Evolutionary conservation across 2,888 invertebrate species (phyloP).

Genomic region (Hermaeophaga mercurialis): DNA sequence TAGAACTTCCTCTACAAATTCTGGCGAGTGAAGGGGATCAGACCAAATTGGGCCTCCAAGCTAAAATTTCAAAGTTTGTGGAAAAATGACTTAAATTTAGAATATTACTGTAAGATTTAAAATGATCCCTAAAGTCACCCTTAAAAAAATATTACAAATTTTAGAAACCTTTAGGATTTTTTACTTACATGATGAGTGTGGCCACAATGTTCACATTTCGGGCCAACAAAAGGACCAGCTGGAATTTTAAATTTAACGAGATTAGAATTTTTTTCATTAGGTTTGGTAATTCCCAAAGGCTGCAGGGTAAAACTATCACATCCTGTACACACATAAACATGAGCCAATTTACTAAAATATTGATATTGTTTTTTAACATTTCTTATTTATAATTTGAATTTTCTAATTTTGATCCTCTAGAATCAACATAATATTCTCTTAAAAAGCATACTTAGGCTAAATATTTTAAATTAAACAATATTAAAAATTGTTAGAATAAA

Average conservation of each 20-base stretch:
- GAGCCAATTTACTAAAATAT: conserved; percentile 77
- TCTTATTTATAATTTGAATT: no score
- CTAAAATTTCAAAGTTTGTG: no score
- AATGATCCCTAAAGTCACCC: no score
- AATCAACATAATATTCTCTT: no score
- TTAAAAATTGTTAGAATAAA: no score
- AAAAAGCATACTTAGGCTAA: no score
- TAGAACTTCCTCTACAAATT: conserved; percentile 76
- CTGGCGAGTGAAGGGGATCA: conserved; percentile 78
- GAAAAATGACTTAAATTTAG: no score
- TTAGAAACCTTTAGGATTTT: background rate
- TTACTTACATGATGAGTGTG: conserved; percentile 71
- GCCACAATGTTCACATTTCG: conserved; percentile 76
- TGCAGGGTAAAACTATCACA: conserved; percentile 83
- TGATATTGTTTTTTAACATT: no score
- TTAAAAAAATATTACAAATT: conserved; percentile 23
- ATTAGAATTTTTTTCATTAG: conserved; percentile 61
- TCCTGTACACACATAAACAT: conserved; percentile 88
- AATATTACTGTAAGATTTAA: no score
- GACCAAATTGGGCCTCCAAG: conserved; percentile 96
- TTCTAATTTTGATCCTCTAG: no score
- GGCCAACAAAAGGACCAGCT: conserved; percentile 69
- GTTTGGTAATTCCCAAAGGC: conserved; percentile 71
- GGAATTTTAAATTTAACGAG: conserved; percentile 71
- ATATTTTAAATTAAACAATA: no score